Evolutionary conservation across 1,140 invertebrate genomes (phyloP), one percentile per base, ranked within the genome.

Genomic region (Ceratitis capitata): DNA sequence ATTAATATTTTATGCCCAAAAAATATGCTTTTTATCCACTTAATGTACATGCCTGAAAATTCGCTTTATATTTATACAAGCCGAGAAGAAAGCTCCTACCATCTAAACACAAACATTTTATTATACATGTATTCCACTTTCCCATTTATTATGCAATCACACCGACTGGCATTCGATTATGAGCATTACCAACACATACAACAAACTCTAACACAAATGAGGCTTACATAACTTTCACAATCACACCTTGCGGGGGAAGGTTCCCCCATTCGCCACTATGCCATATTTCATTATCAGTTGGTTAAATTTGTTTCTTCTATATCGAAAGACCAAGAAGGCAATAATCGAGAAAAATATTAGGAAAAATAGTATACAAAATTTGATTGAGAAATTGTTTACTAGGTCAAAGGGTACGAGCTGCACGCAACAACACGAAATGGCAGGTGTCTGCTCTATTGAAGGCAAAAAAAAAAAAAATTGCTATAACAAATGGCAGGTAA

Each of bases 341-440:
- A 69, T 69, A 69, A 69, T n/a, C n/a, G n/a, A 69, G 32, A 12
- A 69, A 69, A 69, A 29, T 9, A 32, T 2, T 69, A 32, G 61
- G 0, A 69, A 69, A 69, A 39, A 16, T 14, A 69, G 39, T 69
- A n/a, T 69, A 29, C 61, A 29, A 69, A 69, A 69, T 35, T 69
- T 69, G 61, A 69, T 69, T 39, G 61, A 69, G 32, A 69, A 69
- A 69, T 39, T 69, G 61, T 69, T 69, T 69, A 69, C 29, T 69
- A 32, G 61, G 61, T 69, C 61, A 69, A 69, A 39, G 61, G 39
- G 61, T 32, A 35, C 14, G 14, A 39, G 39, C 6, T 39, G 61
- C 32, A 69, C 61, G 16, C 32, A 69, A 56, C 19, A 69, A 39
- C 14, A 39, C 3, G 32, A 39, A 14, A 39, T 16, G 61, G 16